These are phyloP conservation scores for Mechanitis mazaeus DNA, from an alignment of 2,888 invertebrate genomes.

Conservation along the genomic window DNA sequence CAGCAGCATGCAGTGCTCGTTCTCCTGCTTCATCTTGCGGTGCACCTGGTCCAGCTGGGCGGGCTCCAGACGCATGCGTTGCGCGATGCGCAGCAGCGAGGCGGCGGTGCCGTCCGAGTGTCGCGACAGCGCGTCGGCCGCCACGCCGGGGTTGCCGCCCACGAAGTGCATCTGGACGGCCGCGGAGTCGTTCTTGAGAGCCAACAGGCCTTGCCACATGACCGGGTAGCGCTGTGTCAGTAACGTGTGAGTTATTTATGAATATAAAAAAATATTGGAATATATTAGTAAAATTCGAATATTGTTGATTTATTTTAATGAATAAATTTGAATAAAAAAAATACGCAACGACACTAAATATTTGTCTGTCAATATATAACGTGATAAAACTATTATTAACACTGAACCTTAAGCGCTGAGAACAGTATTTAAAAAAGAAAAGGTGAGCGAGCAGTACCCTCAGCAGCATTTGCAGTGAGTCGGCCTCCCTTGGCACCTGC, in stretches of 20 bases:
- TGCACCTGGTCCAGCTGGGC: conserved; percentile 97
- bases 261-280: no score
- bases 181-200: conserved; percentile 96
- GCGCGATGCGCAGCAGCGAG: conserved; percentile 93
- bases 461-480: conserved; percentile 87
- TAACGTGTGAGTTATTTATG: no score
- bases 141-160: conserved; percentile 93
- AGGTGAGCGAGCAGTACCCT: conserved; percentile 58
- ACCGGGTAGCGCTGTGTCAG: conserved; percentile 91
- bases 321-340: no score
- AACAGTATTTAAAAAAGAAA: no score
- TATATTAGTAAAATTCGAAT: no score
- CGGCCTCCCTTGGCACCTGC: conserved; percentile 89
- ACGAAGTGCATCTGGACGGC: conserved; percentile 99
- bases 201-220: conserved; percentile 97
- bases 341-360: no score
- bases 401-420: neutral
- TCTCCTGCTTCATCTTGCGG: conserved; percentile 97
- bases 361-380: neutral
- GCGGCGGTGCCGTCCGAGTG: conserved; percentile 89
- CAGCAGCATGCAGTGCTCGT: conserved; percentile 96
- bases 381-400: neutral
- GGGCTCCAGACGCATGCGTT: conserved; percentile 97
- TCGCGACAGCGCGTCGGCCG: conserved; percentile 90
- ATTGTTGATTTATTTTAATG: no score